Evolutionary conservation across 2,888 invertebrate genomes (phyloP), one percentile per base, ranked within the genome.

Genomic region (Drosophila mayaguana): DNA sequence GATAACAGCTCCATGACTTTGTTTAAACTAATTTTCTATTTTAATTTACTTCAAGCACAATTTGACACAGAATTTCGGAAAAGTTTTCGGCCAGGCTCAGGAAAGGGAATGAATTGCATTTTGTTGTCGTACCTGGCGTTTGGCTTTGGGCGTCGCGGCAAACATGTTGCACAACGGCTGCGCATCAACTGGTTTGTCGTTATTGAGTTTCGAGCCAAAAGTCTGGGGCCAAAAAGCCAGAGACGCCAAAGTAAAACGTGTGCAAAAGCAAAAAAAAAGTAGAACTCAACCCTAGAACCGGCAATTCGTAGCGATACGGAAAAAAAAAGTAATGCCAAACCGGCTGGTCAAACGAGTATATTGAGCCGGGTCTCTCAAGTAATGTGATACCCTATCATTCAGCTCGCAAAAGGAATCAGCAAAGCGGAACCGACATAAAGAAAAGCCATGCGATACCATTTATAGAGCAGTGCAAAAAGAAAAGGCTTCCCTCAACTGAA

Each of bases 151-250:
- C 48, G 63, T 68, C 59, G 83, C 73, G 56, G 64, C 74, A 80
- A 88, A 84, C 83, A 84, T 84, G 70, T 74, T 88, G 73, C 40
- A 72, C 89, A 83, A 78, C 78, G 78, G 71, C 63, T 88, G 74
- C 68, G 72, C 81, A 70, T 69, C 73, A 81, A 84, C 83, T 56
- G 56, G 56, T 56, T 55, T 55, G 34, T 86, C 22, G 80, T 83
- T 75, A 61, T 73, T 63, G 40, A 71, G 57, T 46, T 22, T 61
- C 18, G 56, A 63, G 64, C 55, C 60, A 45, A 56, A 53, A 56
- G 55, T 63, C 55, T 46, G 69, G 51, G 32, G 18, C 48, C 25
- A 55, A 63, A 73, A 25, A 12, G 36, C 53, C 53, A 16, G 22
- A 53, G 20, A 38, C 38, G 11, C 22, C 48, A 28, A 25, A 59